Evolutionary conservation across 2,888 invertebrate species (phyloP), one percentile per base, ranked within the genome.

Genomic region (Drosophila quinaria): DNA sequence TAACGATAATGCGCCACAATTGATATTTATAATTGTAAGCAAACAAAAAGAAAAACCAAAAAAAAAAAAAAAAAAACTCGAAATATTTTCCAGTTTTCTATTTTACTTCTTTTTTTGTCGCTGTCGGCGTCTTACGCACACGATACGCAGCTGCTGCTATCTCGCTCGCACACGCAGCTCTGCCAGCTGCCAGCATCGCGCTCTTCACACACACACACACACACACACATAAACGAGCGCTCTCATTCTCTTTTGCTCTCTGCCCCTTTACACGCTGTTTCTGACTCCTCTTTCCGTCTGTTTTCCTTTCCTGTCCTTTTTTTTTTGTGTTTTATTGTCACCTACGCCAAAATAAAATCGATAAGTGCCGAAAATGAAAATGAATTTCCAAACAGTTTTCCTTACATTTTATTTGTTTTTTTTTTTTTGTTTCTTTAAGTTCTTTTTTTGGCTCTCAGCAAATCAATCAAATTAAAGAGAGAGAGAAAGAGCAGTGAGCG

Each of bases 341-440:
- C 87, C 81, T 75, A 78, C 74, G 64, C 70, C 66, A 78, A 77
- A 74, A 70, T 66, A 79, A 69, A 78, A 75, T 69, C 74, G 72
- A 78, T 64, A 76, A 51, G 51, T 19, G 33, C 15, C 37, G 46
- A 42, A 64, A 41, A 44, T 4, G 35, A 64, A 59, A 58, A 19
- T 33, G 47, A 64, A 35, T 42, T 50, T 41, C 49, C 49, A 58
- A 51, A 25, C 33, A 6, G 31, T 44, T 55, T 55, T 55, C 17
- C 54, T 8, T 35, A 13, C 35, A 35, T 35, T 25, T n/a, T 11
- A 10, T 5, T 19, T 52, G 37, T 0, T 1, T n/a, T n/a, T n/a
- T n/a, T n/a, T n/a, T n/a, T n/a, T n/a, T n/a, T n/a, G n/a, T 19
- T 22, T 22, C 19, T 17, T 39, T 22, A 25, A 31, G 22, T 29